Conservation (phyloP, 1,140 invertebrate genomes). For the Drosophila lini region DNA sequence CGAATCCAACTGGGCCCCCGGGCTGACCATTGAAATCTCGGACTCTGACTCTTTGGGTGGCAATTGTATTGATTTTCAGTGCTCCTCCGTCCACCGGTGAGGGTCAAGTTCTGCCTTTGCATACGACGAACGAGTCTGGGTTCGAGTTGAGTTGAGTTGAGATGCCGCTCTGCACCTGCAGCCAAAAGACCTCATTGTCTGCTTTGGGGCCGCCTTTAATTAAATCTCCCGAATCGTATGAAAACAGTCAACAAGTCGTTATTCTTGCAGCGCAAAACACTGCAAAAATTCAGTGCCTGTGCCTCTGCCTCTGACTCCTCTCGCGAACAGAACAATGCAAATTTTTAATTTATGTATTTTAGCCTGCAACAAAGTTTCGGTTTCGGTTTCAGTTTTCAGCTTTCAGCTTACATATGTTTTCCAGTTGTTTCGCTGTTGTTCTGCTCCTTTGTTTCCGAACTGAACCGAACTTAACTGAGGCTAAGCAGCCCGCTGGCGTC, state of each 20-base stretch:
- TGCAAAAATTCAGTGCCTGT: conserved; percentile 35
- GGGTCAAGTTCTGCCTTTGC: conserved; percentile 61
- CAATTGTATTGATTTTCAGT: conserved; percentile 77
- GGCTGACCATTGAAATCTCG: conserved; percentile 48
- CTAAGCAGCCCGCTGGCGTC: conserved; percentile 68
- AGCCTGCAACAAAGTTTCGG: conserved; percentile 65
- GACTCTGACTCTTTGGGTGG: conserved; percentile 60
- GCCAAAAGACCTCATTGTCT: conserved; percentile 74
- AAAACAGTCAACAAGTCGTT: conserved; percentile 83
- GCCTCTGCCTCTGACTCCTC: conserved; percentile 6
- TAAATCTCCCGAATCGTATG: conserved; percentile 83
- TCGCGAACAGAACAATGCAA: conserved; percentile 81
- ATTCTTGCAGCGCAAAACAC: conserved; percentile 58
- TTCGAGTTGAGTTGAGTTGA: conserved; percentile 27
- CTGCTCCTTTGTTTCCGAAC: conserved; percentile 54
- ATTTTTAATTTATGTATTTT: conserved; percentile 84
- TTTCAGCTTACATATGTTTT: conserved; percentile 74
- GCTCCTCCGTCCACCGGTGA: conserved; percentile 25
- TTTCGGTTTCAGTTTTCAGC: conserved; percentile 30
- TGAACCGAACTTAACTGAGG: conserved; percentile 45
- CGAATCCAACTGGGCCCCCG: neutral
- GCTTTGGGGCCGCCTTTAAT: conserved; percentile 79
- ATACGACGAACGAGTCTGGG: conserved; percentile 31
- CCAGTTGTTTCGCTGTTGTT: conserved; percentile 65
- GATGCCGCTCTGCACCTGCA: conserved; percentile 66